phyloP scores from a whole-genome alignment of 1,140 invertebrate genomes.

The Phocides pigmalion region DNA sequence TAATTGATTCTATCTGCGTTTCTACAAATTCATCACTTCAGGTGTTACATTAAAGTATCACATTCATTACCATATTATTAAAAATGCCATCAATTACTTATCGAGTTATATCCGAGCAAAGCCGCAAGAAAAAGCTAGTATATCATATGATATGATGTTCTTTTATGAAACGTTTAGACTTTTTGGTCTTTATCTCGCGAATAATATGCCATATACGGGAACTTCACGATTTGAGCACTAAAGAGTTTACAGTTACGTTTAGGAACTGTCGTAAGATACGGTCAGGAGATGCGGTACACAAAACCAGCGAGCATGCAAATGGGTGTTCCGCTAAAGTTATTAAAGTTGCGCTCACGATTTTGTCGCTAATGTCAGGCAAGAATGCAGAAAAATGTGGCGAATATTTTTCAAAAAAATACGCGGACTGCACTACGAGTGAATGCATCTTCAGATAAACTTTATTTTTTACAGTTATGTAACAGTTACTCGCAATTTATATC shows the following conservation, averaged over 20 bases:
- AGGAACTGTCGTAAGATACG: conserved; percentile 46
- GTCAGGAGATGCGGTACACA: conserved; percentile 40
- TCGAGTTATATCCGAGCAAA: no score
- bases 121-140: not conserved
- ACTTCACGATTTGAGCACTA: conserved; percentile 20
- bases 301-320: conserved; percentile 54
- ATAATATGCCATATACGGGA: conserved; percentile 11
- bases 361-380: conserved; percentile 13
- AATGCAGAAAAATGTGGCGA: conserved; percentile 22
- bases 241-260: conserved; percentile 37
- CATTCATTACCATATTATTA: no score
- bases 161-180: not conserved
- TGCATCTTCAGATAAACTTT: conserved; percentile 4
- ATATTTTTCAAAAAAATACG: conserved; percentile 6
- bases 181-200: conserved; percentile 14
- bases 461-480: conserved; percentile 26
- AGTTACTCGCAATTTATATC: conserved; percentile 6
- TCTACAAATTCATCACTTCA: no score
- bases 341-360: conserved; percentile 43
- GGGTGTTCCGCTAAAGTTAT: conserved; percentile 45
- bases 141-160: not conserved
- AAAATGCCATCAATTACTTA: no score
- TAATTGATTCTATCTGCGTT: no score
- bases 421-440: not conserved
- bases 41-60: no score